Conservation (phyloP, 2,113 vertebrate genomes). For the Furnarius figulus region DNA sequence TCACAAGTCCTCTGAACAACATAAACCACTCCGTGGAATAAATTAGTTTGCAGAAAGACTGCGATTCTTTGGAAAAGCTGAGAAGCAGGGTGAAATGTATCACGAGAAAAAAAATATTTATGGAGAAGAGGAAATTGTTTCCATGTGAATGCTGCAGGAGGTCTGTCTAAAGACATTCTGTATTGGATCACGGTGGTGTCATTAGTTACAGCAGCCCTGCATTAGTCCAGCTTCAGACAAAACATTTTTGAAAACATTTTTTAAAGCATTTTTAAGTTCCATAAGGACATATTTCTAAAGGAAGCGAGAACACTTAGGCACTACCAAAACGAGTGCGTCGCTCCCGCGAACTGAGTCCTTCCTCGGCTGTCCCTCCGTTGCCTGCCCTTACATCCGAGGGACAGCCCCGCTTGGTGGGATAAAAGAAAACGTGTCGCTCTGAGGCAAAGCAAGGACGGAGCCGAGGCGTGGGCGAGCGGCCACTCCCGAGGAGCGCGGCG, state of each 20-base stretch:
- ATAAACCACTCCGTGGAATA: neutral
- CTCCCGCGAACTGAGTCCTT: neutral
- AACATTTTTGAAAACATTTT: neutral
- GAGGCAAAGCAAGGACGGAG: neutral
- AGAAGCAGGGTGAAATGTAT: neutral
- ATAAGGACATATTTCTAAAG: neutral
- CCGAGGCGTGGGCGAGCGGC: neutral
- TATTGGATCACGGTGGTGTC: too few species aligned
- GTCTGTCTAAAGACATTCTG: neutral
- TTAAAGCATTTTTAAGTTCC: neutral
- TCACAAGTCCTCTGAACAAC: neutral
- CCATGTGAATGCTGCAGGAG: neutral
- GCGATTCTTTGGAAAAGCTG: neutral
- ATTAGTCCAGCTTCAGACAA: neutral
- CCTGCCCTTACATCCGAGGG: rapidly evolving
- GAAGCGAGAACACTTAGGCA: neutral
- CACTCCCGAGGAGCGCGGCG: neutral
- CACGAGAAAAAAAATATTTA: neutral
- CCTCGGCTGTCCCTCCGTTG: neutral
- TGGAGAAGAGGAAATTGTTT: neutral
- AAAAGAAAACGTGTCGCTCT: rapidly evolving
- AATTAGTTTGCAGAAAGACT: neutral
- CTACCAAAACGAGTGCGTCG: neutral
- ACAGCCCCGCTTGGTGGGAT: rapidly evolving
- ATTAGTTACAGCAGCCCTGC: neutral